Evolutionary conservation across 2,113 vertebrate genomes (phyloP).

Genomic region (Pelodiscus sinensis): DNA sequence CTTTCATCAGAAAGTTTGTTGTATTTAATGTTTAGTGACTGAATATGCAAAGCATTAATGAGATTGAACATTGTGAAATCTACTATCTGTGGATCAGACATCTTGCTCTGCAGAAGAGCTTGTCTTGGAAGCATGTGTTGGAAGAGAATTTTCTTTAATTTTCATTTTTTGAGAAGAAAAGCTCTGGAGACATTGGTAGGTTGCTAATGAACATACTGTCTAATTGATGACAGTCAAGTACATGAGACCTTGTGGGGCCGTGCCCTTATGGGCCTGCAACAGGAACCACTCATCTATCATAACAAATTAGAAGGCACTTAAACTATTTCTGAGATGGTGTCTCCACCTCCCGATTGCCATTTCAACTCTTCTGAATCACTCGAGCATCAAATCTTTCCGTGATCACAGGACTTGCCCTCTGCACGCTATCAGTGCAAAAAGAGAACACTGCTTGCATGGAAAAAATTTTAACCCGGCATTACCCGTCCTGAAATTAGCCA

Average conservation of each 20-base stretch:
- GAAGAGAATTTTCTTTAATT: background rate
- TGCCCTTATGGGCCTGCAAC: background rate
- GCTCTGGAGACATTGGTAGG: background rate
- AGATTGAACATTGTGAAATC: background rate
- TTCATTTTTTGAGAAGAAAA: background rate
- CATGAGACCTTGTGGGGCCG: background rate
- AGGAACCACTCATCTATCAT: background rate
- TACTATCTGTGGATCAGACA: background rate
- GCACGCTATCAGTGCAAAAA: slow-evolving; percentile 43
- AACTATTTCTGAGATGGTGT: slow-evolving; percentile 8
- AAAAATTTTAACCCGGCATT: background rate
- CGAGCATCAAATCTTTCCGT: slow-evolving; percentile 49
- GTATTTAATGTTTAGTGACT: background rate
- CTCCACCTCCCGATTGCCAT: slow-evolving; percentile 17
- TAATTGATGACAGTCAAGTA: background rate
- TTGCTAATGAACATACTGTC: background rate
- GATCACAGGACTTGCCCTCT: slow-evolving; percentile 12
- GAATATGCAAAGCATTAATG: background rate
- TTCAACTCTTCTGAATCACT: slow-evolving; percentile 1
- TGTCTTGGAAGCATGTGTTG: background rate
- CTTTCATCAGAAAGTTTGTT: slow-evolving; percentile 10
- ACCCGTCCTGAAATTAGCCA: background rate
- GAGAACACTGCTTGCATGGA: background rate
- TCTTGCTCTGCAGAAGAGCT: background rate
- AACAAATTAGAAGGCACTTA: background rate